Percentiles rank a stretch among this genome's conserved stretches.
Conservation (phyloP, 2,888 invertebrate species). For the Lasioglossum malachurum region DNA sequence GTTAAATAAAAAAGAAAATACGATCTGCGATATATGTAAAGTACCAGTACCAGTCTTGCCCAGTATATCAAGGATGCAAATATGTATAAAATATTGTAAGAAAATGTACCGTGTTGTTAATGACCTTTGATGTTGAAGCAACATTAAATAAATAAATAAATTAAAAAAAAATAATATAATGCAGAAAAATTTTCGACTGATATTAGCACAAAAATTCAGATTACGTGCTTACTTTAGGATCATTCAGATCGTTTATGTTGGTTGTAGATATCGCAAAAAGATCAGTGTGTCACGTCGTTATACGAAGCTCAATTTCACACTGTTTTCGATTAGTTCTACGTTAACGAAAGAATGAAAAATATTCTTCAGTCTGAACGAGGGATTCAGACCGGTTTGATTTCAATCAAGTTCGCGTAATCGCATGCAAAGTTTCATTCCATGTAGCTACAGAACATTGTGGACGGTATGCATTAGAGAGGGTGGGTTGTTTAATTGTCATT, state of each 20-base stretch:
- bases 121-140: too few relatives aligned
- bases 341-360: background rate
- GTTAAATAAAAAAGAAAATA: too few relatives aligned
- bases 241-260: background rate
- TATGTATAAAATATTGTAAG: too few relatives aligned
- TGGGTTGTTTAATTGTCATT: constrained; percentile 22
- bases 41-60: too few relatives aligned
- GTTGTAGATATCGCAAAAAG: background rate
- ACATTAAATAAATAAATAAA: too few relatives aligned
- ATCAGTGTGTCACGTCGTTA: background rate
- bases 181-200: too few relatives aligned
- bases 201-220: too few relatives aligned
- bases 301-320: background rate
- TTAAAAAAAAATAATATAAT: too few relatives aligned
- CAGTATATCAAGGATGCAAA: too few relatives aligned
- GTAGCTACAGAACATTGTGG: constrained; percentile 15
- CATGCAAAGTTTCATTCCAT: background rate
- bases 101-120: too few relatives aligned
- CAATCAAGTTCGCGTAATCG: background rate
- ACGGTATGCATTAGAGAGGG: background rate
- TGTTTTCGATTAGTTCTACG: background rate
- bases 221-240: background rate
- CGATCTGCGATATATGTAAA: too few relatives aligned
- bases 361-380: background rate
- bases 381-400: background rate